Percentiles rank a stretch among this genome's conserved stretches.
Evolutionary conservation across 2,113 vertebrate genomes (phyloP).

Genomic region (Budorcas taxicolor): DNA sequence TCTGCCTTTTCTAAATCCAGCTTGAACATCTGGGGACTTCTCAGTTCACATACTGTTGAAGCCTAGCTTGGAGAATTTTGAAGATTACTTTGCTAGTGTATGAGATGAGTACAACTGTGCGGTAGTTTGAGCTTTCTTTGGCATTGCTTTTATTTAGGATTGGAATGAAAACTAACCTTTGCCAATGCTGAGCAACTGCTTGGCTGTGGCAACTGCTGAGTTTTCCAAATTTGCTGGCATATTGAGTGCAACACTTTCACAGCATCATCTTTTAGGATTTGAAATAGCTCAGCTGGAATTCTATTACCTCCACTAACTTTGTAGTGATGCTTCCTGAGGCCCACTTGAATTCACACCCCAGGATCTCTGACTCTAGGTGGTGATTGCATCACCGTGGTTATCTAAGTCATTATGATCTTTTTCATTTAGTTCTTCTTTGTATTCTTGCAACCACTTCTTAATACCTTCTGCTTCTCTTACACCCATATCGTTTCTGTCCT

Average conservation of each 20-base stretch:
- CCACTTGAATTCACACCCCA: not conserved
- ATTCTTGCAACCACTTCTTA: not conserved
- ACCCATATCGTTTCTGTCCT: not conserved
- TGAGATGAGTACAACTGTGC: not conserved
- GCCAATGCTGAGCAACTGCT: not conserved
- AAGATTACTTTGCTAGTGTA: not conserved
- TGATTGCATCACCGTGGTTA: not conserved
- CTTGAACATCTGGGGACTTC: not conserved
- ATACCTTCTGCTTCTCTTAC: not conserved
- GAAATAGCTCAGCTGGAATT: not conserved
- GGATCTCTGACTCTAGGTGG: not conserved
- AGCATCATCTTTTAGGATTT: not conserved
- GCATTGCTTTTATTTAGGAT: not conserved
- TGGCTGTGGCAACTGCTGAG: not conserved
- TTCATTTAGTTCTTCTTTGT: not conserved
- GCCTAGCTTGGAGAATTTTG: not conserved
- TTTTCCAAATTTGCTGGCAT: rapidly evolving
- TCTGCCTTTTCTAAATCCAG: not conserved
- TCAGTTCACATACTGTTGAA: not conserved
- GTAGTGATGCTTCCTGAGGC: not conserved
- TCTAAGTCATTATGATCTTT: not conserved
- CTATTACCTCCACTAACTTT: not conserved
- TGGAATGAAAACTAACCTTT: not conserved
- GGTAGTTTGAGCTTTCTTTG: not conserved
- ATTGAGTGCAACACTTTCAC: not conserved